phyloP scores from a whole-genome alignment of 2,797 vertebrate species.

The Onychomys torridus region DNA sequence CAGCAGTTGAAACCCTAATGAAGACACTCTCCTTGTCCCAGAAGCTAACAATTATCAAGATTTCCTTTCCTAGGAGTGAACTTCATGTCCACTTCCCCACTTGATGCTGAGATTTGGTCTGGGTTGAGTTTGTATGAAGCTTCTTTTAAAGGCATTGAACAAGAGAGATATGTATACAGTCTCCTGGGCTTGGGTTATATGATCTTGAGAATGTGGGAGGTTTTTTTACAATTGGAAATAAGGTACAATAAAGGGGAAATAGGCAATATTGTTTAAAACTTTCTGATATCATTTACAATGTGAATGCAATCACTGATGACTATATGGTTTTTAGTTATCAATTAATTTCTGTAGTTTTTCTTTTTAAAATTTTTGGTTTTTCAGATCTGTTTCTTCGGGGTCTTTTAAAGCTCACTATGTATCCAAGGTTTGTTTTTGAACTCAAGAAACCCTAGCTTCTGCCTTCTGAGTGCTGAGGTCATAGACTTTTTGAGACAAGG shows the following conservation, averaged over 20 bases:
- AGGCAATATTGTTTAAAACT: neutral
- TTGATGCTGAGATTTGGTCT: too few relatives aligned
- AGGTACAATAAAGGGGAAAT: neutral
- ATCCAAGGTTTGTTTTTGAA: too few relatives aligned
- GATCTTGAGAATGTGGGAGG: neutral
- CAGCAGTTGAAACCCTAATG: too few relatives aligned
- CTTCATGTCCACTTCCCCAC: too few relatives aligned
- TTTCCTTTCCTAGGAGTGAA: too few relatives aligned
- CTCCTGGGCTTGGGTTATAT: neutral
- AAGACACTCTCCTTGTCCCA: too few relatives aligned
- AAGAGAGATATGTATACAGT: neutral
- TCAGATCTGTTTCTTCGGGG: neutral
- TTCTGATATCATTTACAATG: neutral
- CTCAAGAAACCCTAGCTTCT: neutral
- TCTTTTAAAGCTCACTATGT: neutral
- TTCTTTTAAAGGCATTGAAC: neutral
- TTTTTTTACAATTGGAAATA: neutral
- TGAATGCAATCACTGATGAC: neutral
- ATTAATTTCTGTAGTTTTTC: neutral
- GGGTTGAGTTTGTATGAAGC: neutral
- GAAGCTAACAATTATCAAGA: too few relatives aligned
- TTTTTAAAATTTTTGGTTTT: neutral
- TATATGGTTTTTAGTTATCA: neutral
- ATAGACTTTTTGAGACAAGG: neutral
- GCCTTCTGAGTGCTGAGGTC: neutral